Percentiles rank a stretch among this genome's conserved stretches.
Conservation (phyloP, 2,797 vertebrate species). For the Phalanger gymnotis region DNA sequence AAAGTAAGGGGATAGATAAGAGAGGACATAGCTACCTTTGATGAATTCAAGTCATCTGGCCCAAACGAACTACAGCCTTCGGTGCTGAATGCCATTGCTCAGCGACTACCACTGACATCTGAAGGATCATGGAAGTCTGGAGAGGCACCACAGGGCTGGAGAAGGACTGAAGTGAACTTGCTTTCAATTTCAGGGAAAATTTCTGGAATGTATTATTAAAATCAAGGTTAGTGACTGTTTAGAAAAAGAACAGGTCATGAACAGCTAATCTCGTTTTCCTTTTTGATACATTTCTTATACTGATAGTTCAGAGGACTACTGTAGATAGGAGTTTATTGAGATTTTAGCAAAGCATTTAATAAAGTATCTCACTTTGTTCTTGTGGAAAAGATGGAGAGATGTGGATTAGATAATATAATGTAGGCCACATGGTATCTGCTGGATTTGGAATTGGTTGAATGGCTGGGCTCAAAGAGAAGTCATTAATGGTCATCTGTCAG, state of each 20-base stretch:
- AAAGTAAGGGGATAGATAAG: neutral
- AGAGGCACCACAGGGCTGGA: neutral
- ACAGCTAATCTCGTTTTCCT: neutral
- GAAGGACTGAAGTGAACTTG: neutral
- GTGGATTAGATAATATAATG: neutral
- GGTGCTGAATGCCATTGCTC: neutral
- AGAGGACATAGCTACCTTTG: neutral
- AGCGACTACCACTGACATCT: neutral
- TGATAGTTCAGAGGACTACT: neutral
- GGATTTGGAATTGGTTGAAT: neutral
- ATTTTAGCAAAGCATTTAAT: neutral
- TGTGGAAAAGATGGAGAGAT: neutral
- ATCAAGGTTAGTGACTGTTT: neutral
- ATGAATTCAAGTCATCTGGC: neutral
- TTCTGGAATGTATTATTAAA: neutral
- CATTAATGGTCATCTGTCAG: neutral
- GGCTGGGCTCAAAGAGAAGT: neutral
- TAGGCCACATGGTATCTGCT: neutral
- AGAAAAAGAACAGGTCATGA: neutral
- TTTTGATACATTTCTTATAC: neutral
- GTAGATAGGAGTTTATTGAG: neutral
- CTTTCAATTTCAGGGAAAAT: neutral
- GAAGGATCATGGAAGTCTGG: neutral
- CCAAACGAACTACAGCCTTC: neutral
- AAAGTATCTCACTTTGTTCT: neutral